Conservation (phyloP, 2,888 invertebrate species). For the Hololepta plana region DNA sequence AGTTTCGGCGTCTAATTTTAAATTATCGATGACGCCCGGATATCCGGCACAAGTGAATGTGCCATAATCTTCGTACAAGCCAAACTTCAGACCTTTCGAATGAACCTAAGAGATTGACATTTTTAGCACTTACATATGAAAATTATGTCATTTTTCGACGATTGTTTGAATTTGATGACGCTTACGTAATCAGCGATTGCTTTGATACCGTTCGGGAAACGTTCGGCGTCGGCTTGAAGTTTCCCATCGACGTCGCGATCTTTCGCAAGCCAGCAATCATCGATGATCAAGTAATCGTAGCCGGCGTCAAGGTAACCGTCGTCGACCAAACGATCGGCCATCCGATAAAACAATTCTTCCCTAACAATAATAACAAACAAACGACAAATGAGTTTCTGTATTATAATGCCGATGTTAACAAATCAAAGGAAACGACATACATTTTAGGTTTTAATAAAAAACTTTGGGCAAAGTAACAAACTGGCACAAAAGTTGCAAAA, state of each 20-base stretch:
- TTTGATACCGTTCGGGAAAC: slow-evolving; percentile 44
- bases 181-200: slow-evolving; percentile 39
- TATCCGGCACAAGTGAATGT: slow-evolving; percentile 59
- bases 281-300: slow-evolving; percentile 39
- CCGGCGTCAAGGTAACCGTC: slow-evolving; percentile 42
- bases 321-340: slow-evolving; percentile 34
- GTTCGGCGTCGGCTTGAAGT: slow-evolving; percentile 33
- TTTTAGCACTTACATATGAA: too few relatives aligned
- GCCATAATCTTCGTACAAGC: slow-evolving; percentile 69
- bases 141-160: slow-evolving; percentile 2
- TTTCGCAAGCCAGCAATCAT: slow-evolving; percentile 41
- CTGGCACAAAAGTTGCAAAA: slow-evolving; percentile 1
- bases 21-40: slow-evolving; percentile 50
- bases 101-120: slow-evolving; percentile 52
- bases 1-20: slow-evolving; percentile 49
- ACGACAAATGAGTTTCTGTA: neutral
- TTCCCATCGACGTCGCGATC: slow-evolving; percentile 28
- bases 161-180: too few relatives aligned
- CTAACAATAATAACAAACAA: slow-evolving; percentile 20
- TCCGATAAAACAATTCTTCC: slow-evolving; percentile 33
- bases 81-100: slow-evolving; percentile 53
- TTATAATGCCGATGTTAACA: neutral
- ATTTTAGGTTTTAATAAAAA: neutral
- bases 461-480: neutral
- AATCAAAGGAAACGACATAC: neutral